Evolutionary conservation across 2,888 invertebrate genomes (phyloP).

Genomic region (Microctonus hyperodae): DNA sequence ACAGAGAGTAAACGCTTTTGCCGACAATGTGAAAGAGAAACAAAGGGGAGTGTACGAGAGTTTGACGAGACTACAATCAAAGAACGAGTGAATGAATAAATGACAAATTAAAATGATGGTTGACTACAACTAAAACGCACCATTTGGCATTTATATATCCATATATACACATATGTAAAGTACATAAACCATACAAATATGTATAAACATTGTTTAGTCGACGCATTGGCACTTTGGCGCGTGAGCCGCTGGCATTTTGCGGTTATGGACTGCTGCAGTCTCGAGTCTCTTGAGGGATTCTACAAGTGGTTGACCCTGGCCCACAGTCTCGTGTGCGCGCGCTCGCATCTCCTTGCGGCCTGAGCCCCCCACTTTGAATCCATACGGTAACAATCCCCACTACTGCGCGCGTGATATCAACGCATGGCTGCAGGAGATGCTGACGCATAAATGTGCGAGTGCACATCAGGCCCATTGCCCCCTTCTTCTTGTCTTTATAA

Average conservation of each 20-base stretch:
- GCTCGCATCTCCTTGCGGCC: background rate
- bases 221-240: conserved; percentile 31
- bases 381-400: background rate
- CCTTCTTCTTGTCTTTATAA: no score
- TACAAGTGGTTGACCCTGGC: conserved; percentile 60
- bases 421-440: background rate
- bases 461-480: conserved; percentile 2
- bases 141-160: conserved; percentile 1
- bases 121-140: conserved; percentile 1
- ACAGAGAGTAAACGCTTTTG: background rate
- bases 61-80: background rate
- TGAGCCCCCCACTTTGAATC: conserved; percentile 35
- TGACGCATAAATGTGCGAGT: conserved; percentile 12
- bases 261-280: conserved; percentile 34
- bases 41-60: background rate
- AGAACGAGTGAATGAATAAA: background rate
- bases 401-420: background rate
- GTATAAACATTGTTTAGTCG: conserved; percentile 18
- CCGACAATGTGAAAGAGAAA: background rate
- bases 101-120: conserved; percentile 3
- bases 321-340: conserved; percentile 45
- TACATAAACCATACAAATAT: background rate
- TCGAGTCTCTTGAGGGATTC: conserved; percentile 50
- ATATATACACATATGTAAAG: background rate
- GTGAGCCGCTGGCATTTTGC: conserved; percentile 36